These are phyloP conservation scores for Idaea biselata DNA, from an alignment of 2,888 invertebrate species.

Conservation along the genomic window DNA sequence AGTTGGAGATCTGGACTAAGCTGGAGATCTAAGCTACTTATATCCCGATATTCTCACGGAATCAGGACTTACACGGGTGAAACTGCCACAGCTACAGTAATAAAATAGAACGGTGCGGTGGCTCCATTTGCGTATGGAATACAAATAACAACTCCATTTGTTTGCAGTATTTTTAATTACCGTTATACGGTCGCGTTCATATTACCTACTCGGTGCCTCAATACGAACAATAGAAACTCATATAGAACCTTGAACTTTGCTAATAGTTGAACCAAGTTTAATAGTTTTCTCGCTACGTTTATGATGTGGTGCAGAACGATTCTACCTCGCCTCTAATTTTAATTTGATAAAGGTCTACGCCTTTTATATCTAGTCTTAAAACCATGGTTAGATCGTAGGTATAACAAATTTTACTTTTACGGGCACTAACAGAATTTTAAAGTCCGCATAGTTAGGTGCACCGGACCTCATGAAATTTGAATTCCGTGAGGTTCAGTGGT, in stretches of 20 bases:
- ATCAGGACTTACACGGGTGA: too few relatives aligned
- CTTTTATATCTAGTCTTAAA: conserved; percentile 4
- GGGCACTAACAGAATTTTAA: too few relatives aligned
- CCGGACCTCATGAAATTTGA: too few relatives aligned
- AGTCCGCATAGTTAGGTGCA: too few relatives aligned
- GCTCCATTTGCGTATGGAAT: background rate
- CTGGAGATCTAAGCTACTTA: too few relatives aligned
- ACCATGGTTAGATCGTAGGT: too few relatives aligned
- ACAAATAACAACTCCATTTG: background rate
- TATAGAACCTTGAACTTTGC: background rate
- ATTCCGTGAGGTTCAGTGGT: too few relatives aligned
- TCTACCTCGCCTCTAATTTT: background rate
- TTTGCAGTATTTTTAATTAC: background rate
- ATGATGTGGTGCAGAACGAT: background rate
- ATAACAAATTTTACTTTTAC: too few relatives aligned
- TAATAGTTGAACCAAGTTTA: background rate
- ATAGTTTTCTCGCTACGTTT: background rate
- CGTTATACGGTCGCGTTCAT: background rate
- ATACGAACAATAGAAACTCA: background rate
- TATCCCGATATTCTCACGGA: too few relatives aligned
- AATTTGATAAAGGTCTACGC: background rate
- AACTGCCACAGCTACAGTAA: background rate
- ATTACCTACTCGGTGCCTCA: background rate
- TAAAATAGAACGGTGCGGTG: background rate
- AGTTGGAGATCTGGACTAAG: too few relatives aligned